A percentile compares a stretch with the other conserved stretches of the same genome.
Evolutionary conservation across 2,797 vertebrate species (phyloP).

Genomic region (Erpetoichthys calabaricus): DNA sequence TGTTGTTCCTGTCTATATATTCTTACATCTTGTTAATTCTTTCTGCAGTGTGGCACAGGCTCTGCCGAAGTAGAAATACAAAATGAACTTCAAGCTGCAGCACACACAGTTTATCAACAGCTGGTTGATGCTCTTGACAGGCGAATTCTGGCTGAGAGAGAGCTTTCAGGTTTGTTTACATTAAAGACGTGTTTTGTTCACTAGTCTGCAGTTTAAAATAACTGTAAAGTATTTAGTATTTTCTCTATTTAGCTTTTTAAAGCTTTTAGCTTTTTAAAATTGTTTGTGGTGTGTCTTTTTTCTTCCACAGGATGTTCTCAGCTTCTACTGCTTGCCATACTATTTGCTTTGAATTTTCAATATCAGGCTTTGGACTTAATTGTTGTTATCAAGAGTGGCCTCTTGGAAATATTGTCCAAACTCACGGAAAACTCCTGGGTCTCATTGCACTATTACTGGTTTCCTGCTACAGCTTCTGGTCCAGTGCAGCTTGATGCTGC

Average conservation of each 20-base stretch:
- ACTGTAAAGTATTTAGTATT: not conserved
- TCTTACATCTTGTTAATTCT: not conserved
- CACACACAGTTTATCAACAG: conserved; percentile 59
- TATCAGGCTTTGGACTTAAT: conserved; percentile 59
- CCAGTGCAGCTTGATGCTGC: conserved; percentile 43
- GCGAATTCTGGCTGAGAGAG: conserved; percentile 40
- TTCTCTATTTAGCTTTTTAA: not conserved
- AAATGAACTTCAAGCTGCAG: conserved; percentile 48
- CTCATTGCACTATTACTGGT: conserved; percentile 56
- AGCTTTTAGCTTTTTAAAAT: not conserved
- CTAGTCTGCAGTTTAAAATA: not conserved
- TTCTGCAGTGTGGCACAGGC: conserved; percentile 43
- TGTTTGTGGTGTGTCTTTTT: conserved; percentile 6
- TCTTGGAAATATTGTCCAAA: conserved; percentile 54
- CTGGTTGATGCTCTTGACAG: conserved; percentile 51
- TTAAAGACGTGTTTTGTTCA: not conserved
- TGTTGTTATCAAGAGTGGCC: conserved; percentile 47
- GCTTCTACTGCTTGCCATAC: conserved; percentile 56
- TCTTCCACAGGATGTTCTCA: conserved; percentile 45
- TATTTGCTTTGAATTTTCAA: conserved; percentile 58
- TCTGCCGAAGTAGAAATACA: conserved; percentile 43
- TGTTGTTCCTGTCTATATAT: too few relatives aligned
- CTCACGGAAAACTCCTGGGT: conserved; percentile 56
- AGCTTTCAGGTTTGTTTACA: conserved; percentile 40
- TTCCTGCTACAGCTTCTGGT: conserved; percentile 46